Base-by-base conservation (phyloP, 2,113 vertebrate genomes). In the Poeciliopsis retropinna region DNA sequence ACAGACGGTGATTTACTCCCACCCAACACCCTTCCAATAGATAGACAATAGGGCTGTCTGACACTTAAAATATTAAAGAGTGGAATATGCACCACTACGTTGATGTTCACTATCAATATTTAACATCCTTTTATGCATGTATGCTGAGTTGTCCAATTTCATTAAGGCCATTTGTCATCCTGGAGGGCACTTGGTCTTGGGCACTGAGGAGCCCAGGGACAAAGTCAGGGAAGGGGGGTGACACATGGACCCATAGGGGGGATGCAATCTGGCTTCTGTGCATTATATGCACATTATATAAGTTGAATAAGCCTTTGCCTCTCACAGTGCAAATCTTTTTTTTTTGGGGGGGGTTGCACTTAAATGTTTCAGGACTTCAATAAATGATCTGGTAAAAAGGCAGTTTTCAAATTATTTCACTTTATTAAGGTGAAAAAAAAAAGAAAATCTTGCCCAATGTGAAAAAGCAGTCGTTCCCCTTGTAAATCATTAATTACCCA, bases 121-220 rank as follows among this genome's bases (percentile, higher is more conserved):
- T 98, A 97, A 98, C 96, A 94, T 91, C 94, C 95, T 97, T 96
- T 97, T 97, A 97, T 97, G 96, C 96, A 96, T 97, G 95, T 96
- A 96, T 97, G 97, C 97, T 94, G 95, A 95, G 95, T 96, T 98
- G 97, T 98, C 97, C 96, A 96, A 97, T 96, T 97, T 98, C 97
- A 98, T 98, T 99, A 98, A 95, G 96, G 94, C 94, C 96, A 95
- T 96, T 97, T 95, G 95, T 98, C 97, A 98, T 95, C 94, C 94
- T 94, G 94, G 93, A 73, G 89, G 68, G 96, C 95, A 95, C 81
- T 80, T 80, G 90, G 92, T 93, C 89, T 81, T 84, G 73, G 88
- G 89, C 75, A 91, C 85, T 19, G 75, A 85, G 77, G 85, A 88
- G 89, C 77, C 85, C 84, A 83, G 90, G 90, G 89, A 89, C 87